A percentile compares a stretch with the other conserved stretches of the same genome.
Conservation (phyloP, 92 coral and sea anemone species). For the Parazoanthus atlanticus region DNA sequence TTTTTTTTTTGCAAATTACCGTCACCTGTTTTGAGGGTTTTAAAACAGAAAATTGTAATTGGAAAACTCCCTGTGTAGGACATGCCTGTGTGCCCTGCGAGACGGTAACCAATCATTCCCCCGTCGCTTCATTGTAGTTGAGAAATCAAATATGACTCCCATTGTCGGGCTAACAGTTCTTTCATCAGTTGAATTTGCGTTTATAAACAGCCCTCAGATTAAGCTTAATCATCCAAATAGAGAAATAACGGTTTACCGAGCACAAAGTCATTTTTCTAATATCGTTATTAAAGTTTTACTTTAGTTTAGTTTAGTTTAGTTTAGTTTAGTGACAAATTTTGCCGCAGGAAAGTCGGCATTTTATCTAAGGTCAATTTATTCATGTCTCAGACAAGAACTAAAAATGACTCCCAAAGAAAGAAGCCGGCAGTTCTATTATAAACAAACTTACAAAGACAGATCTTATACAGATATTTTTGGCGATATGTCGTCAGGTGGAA, state of each 20-base stretch:
- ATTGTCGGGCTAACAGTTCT: slow-evolving; percentile 43
- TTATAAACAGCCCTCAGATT: slow-evolving; percentile 36
- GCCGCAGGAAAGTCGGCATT: slow-evolving; percentile 43
- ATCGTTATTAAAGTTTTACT: slow-evolving; percentile 20
- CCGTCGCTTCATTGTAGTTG: slow-evolving; percentile 7
- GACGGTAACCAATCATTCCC: slow-evolving; percentile 3
- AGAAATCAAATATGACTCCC: slow-evolving; percentile 18
- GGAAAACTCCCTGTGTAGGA: background rate
- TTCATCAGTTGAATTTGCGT: slow-evolving; percentile 14
- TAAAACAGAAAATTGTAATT: slow-evolving; percentile 19
- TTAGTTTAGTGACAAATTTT: slow-evolving; percentile 14
- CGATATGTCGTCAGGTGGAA: slow-evolving; percentile 16
- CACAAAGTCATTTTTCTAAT: slow-evolving; percentile 26
- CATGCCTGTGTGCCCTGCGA: background rate
- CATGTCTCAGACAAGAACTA: slow-evolving; percentile 13
- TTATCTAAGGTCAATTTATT: slow-evolving; percentile 26
- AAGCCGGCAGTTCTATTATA: slow-evolving; percentile 31
- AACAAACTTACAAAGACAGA: slow-evolving; percentile 27
- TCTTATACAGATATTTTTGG: slow-evolving; percentile 34
- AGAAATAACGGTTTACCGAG: slow-evolving; percentile 42
- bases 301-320: background rate
- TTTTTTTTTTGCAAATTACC: background rate
- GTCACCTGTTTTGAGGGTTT: slow-evolving; percentile 32
- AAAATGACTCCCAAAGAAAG: slow-evolving; percentile 38
- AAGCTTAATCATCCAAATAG: slow-evolving; percentile 25